Percentiles rank a stretch among this genome's conserved stretches.
These are phyloP conservation scores for Drosophila pseudoobscura DNA, from an alignment of 1,140 invertebrate genomes.

Conservation along the genomic window DNA sequence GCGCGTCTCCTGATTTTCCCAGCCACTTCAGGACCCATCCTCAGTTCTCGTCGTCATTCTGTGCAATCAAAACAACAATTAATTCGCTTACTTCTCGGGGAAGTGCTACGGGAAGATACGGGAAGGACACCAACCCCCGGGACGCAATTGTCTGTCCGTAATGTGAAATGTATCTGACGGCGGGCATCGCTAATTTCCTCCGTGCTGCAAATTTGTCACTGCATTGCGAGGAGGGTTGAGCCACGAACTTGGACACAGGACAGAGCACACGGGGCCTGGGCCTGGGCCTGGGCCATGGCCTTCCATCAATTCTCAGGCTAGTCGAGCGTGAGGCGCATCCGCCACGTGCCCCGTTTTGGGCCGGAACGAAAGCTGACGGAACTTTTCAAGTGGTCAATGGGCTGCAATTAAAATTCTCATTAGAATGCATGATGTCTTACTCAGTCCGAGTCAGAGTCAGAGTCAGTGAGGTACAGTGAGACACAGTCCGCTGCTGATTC, in stretches of 20 bases:
- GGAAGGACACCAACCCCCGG: constrained; percentile 50
- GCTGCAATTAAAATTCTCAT: constrained; percentile 78
- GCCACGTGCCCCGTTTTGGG: constrained; percentile 60
- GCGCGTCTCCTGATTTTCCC: constrained; percentile 42
- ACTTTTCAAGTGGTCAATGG: constrained; percentile 76
- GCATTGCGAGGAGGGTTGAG: constrained; percentile 31
- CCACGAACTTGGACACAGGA: neutral
- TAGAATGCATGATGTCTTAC: constrained; percentile 77
- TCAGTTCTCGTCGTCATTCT: constrained; percentile 23
- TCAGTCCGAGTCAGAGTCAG: constrained; percentile 3
- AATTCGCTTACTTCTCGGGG: constrained; percentile 61
- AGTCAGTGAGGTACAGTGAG: neutral
- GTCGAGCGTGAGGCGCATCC: constrained; percentile 73
- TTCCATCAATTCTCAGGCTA: constrained; percentile 68
- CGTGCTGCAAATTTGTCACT: constrained; percentile 75
- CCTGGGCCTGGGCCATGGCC: constrained; percentile 22
- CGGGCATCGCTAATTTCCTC: constrained; percentile 74
- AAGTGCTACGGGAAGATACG: too few relatives aligned
- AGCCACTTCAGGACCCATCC: constrained; percentile 52
- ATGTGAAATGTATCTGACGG: constrained; percentile 77
- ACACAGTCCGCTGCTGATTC: neutral
- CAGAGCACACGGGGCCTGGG: constrained; percentile 14
- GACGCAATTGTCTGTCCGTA: constrained; percentile 76
- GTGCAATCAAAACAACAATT: constrained; percentile 79
- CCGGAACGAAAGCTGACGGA: constrained; percentile 58